Evolutionary conservation across 2,888 invertebrate species (phyloP).

Genomic region (Mesodorylaimus sp.): DNA sequence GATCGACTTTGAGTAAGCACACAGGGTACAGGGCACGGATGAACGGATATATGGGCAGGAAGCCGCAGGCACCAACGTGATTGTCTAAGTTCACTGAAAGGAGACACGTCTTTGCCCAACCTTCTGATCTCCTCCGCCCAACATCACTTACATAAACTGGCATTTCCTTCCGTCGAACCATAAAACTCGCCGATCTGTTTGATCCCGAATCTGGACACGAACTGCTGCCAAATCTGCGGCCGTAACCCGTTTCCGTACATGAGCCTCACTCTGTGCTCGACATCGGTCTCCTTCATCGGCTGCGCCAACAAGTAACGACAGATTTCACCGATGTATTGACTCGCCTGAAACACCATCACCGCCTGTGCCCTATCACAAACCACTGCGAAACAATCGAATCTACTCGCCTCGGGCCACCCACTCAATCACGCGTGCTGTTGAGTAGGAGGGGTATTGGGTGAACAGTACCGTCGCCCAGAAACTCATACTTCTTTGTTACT

Average conservation of each 20-base stretch:
- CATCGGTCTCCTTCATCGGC: conserved; percentile 32
- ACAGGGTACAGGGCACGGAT: conserved; percentile 74
- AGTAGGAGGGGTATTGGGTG: too few relatives aligned
- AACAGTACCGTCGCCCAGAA: too few relatives aligned
- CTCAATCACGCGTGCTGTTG: too few relatives aligned
- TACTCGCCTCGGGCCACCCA: too few relatives aligned
- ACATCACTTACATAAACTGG: conserved; percentile 60
- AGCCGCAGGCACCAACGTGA: conserved; percentile 80
- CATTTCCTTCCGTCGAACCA: conserved; percentile 93
- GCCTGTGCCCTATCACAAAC: too few relatives aligned
- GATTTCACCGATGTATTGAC: conserved; percentile 40
- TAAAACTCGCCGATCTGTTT: conserved; percentile 73
- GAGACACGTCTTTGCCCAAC: too few relatives aligned
- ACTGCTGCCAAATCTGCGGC: conserved; percentile 79
- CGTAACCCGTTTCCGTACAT: conserved; percentile 83
- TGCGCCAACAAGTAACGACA: conserved; percentile 40
- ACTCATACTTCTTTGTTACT: too few relatives aligned
- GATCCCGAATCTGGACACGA: conserved; percentile 66
- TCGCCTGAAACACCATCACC: conserved; percentile 18
- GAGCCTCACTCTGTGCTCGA: conserved; percentile 41
- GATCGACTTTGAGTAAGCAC: conserved; percentile 72
- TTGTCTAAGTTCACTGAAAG: conserved; percentile 68
- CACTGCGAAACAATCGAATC: too few relatives aligned
- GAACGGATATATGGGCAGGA: conserved; percentile 57
- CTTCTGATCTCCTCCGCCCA: too few relatives aligned